Evolutionary conservation across 2,888 invertebrate genomes (phyloP).

Genomic region (Tinea pellionella): DNA sequence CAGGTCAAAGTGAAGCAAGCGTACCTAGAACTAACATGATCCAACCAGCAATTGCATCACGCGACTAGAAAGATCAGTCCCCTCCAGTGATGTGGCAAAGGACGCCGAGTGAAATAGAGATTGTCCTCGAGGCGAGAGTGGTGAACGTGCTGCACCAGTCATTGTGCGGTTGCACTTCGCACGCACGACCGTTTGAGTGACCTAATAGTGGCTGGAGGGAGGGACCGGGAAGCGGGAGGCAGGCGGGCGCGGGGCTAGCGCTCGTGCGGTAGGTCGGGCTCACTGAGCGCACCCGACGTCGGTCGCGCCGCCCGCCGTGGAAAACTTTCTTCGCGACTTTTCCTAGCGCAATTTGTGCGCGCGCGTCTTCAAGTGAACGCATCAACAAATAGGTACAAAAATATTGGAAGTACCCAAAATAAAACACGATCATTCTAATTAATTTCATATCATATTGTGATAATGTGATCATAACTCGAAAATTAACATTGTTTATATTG

Average conservation of each 20-base stretch:
- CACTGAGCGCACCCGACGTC: slow-evolving; percentile 58
- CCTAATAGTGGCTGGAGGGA: slow-evolving; percentile 68
- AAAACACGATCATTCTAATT: not conserved
- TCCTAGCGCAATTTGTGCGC: slow-evolving; percentile 57
- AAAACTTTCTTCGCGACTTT: slow-evolving; percentile 67
- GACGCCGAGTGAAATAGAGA: slow-evolving; percentile 68
- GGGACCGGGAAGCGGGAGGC: slow-evolving; percentile 57
- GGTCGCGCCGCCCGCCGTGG: slow-evolving; percentile 48
- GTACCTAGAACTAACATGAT: slow-evolving; percentile 8
- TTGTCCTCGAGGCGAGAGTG: slow-evolving; percentile 70
- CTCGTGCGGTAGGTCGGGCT: slow-evolving; percentile 67
- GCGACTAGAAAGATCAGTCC: slow-evolving; percentile 62
- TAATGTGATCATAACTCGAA: not conserved
- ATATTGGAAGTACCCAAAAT: not conserved
- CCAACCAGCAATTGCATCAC: slow-evolving; percentile 6
- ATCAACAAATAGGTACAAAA: slow-evolving; percentile 3
- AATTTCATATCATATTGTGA: not conserved
- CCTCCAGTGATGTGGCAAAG: slow-evolving; percentile 61
- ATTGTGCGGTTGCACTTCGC: slow-evolving; percentile 65
- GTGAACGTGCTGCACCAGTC: slow-evolving; percentile 67
- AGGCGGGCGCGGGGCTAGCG: slow-evolving; percentile 27
- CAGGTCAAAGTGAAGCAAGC: slow-evolving; percentile 10
- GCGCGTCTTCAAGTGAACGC: slow-evolving; percentile 4
- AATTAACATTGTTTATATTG: slow-evolving; percentile 16
- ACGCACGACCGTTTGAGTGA: slow-evolving; percentile 65